Base-by-base conservation (phyloP, 2,888 invertebrate genomes). In the Platerodrilus igneus region DNA sequence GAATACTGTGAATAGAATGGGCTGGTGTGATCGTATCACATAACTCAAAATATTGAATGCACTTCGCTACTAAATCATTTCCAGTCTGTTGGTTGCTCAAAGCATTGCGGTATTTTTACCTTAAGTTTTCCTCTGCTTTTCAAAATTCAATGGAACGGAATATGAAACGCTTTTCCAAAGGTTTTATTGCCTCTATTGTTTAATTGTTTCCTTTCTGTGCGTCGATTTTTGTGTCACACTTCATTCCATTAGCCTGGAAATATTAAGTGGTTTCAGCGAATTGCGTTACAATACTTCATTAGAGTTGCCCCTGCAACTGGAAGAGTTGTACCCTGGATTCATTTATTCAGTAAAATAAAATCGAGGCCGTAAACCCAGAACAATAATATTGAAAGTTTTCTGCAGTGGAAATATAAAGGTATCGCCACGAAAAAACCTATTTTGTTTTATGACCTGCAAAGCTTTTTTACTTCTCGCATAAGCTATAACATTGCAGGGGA, bases 11-110 rank as follows among this genome's bases (percentile, higher is more conserved):
- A 58, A 60, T 59, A 50, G 55, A 55, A 58, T 53, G 40, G 55
- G 53, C 56, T 43, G 37, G 42, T 33, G 37, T 37, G 57, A 57
- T 54, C 52, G 48, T 55, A 57, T 55, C 52, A 55, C 57, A 60
- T 62, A 62, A 60, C 55, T 62, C 58, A 61, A 44, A 42, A 46
- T 35, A 33, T 46, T 59, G 60, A 58, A 58, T 55, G 56, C 58
- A 54, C 56, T 55, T 53, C 55, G 51, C 53, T 55, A 54, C 57
- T 64, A 62, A 62, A 61, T 62, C 63, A 62, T 60, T 60, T 62
- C 55, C 59, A 59, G 55, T 59, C 63, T 57, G 60, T 59, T 60
- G 59, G 53, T 49, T 53, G 54, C 51, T 55, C 53, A 50, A 52
- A 51, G 54, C 56, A 57, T 59, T 57, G 57, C 53, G 50, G 49